Evolutionary conservation across 1,140 invertebrate genomes (phyloP).

Genomic region (Samia ricini): DNA sequence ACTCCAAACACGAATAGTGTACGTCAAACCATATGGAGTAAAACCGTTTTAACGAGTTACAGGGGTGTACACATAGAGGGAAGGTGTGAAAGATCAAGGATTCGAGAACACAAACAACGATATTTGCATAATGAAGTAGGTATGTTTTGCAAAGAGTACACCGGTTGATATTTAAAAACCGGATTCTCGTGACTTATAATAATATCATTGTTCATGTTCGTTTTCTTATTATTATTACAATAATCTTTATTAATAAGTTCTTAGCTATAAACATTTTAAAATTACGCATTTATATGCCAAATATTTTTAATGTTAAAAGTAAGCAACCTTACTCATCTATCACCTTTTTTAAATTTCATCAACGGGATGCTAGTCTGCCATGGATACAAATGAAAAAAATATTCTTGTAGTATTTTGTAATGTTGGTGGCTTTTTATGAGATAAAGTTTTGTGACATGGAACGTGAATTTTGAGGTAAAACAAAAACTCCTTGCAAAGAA

Average conservation of each 20-base stretch:
- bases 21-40: conserved; percentile 29
- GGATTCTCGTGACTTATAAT: conserved; percentile 43
- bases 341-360: too few species aligned
- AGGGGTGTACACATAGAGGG: conserved; percentile 45
- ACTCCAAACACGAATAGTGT: conserved; percentile 25
- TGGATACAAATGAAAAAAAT: too few species aligned
- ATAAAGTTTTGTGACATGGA: too few species aligned
- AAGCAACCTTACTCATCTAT: too few species aligned
- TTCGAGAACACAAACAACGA: conserved; percentile 34
- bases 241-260: conserved; percentile 1
- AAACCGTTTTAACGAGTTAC: conserved; percentile 8
- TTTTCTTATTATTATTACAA: conserved; percentile 25
- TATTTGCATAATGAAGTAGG: conserved; percentile 55
- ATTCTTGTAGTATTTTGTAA: too few species aligned
- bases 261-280: conserved; percentile 15
- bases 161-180: conserved; percentile 64
- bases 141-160: conserved; percentile 43
- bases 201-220: conserved; percentile 31
- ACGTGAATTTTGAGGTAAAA: too few species aligned
- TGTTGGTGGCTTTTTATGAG: too few species aligned
- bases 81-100: conserved; percentile 61
- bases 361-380: too few species aligned
- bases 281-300: neutral
- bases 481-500: too few species aligned
- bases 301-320: neutral